These are phyloP conservation scores for Nylanderia fulva DNA, from an alignment of 1,140 invertebrate species.

Conservation along the genomic window DNA sequence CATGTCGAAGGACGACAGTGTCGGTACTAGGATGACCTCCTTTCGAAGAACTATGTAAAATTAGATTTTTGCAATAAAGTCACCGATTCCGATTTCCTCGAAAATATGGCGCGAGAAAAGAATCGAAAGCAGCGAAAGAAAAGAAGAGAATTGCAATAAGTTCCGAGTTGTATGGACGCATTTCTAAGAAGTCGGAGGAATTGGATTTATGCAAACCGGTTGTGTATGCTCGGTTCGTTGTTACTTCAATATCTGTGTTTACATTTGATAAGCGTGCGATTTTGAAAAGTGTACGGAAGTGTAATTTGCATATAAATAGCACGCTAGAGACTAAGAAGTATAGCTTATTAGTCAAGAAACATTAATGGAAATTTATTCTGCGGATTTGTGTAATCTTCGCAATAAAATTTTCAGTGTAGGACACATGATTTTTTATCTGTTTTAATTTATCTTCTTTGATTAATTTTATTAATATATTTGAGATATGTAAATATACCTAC, in stretches of 20 bases:
- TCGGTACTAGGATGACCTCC: not conserved
- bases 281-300: not conserved
- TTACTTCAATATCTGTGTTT: not conserved
- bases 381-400: not conserved
- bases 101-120: not conserved
- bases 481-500: no score
- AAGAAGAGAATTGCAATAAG: not conserved
- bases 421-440: no score
- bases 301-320: not conserved
- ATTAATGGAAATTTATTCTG: not conserved
- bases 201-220: not conserved
- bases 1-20: slow-evolving; percentile 1
- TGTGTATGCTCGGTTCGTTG: not conserved
- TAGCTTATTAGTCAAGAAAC: not conserved
- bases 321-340: not conserved
- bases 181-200: not conserved
- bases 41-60: slow-evolving; percentile 12
- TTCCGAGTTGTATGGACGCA: not conserved
- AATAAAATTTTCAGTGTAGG: not conserved
- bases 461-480: no score
- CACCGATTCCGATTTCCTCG: not conserved
- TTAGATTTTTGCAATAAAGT: slow-evolving; percentile 13
- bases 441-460: no score
- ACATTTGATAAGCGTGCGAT: not conserved
- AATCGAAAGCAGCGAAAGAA: not conserved